Evolutionary conservation across 2,113 vertebrate genomes (phyloP).

Genomic region (Coryphaenoides rupestris): DNA sequence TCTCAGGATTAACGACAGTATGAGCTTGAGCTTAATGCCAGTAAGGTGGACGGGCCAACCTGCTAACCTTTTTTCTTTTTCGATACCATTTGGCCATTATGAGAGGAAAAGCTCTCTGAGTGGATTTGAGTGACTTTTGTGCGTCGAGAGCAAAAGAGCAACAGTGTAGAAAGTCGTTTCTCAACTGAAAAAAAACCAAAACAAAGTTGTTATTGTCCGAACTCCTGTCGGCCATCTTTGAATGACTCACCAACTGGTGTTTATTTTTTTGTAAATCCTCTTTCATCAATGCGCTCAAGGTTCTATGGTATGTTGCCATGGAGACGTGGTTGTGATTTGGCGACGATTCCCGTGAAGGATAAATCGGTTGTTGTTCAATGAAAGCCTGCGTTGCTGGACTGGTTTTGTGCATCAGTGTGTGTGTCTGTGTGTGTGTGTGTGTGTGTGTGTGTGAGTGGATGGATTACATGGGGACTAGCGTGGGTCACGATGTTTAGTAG

Average conservation of each 20-base stretch:
- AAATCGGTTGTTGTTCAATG: conserved; percentile 69
- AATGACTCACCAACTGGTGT: neutral
- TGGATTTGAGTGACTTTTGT: no score
- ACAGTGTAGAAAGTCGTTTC: no score
- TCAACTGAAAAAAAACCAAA: neutral
- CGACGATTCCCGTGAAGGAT: conserved; percentile 52
- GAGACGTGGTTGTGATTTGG: conserved; percentile 48
- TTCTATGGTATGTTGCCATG: conserved; percentile 34
- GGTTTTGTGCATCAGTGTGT: conserved; percentile 64
- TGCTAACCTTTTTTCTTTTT: no score
- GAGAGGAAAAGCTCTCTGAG: no score
- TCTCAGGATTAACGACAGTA: no score
- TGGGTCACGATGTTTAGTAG: conserved; percentile 66
- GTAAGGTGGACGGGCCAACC: no score
- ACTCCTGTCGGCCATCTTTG: neutral
- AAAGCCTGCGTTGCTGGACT: conserved; percentile 56
- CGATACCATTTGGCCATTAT: no score
- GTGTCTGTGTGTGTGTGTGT: conserved; percentile 66
- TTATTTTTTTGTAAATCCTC: neutral
- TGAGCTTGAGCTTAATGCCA: no score
- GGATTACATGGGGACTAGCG: conserved; percentile 62
- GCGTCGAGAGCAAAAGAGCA: no score
- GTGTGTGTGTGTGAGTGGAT: conserved; percentile 66
- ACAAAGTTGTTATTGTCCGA: neutral
- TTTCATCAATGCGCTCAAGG: conserved; percentile 24